Evolutionary conservation across 2,797 vertebrate species (phyloP).

Genomic region (Columba guinea): DNA sequence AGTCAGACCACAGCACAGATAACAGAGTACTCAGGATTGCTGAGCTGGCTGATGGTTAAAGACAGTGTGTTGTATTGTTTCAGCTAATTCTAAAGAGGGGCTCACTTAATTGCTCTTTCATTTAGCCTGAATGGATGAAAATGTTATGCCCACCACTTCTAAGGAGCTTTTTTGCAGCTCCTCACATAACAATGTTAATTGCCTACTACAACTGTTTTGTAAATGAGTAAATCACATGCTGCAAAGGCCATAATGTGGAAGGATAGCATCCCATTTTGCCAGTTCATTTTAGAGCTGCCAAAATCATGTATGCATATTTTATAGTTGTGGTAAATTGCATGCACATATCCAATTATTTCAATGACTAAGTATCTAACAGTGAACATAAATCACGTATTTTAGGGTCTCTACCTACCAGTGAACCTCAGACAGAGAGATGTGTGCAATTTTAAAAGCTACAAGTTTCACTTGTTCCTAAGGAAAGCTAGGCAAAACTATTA

Average conservation of each 20-base stretch:
- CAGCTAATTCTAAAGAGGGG: not conserved
- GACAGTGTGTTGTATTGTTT: not conserved
- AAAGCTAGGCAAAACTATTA: not conserved
- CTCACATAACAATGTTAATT: not conserved
- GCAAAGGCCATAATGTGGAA: not conserved
- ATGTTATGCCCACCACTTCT: not conserved
- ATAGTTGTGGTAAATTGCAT: not conserved
- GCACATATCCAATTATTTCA: not conserved
- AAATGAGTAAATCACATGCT: not conserved
- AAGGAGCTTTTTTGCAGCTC: not conserved
- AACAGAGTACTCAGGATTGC: not conserved
- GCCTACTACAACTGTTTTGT: not conserved
- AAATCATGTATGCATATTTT: constrained; percentile 1
- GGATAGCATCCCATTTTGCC: not conserved
- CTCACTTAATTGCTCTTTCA: not conserved
- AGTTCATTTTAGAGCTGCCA: not conserved
- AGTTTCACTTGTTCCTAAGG: not conserved
- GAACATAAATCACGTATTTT: not conserved
- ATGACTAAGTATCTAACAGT: not conserved
- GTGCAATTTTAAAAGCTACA: not conserved
- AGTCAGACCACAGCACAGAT: not conserved
- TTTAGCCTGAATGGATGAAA: not conserved
- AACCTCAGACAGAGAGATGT: not conserved
- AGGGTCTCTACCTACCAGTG: not conserved
- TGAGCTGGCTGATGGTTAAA: not conserved